Percentiles rank a stretch among this genome's conserved stretches.
phyloP scores from a whole-genome alignment of 1,140 invertebrate species.

The Plutomurus gul region DNA sequence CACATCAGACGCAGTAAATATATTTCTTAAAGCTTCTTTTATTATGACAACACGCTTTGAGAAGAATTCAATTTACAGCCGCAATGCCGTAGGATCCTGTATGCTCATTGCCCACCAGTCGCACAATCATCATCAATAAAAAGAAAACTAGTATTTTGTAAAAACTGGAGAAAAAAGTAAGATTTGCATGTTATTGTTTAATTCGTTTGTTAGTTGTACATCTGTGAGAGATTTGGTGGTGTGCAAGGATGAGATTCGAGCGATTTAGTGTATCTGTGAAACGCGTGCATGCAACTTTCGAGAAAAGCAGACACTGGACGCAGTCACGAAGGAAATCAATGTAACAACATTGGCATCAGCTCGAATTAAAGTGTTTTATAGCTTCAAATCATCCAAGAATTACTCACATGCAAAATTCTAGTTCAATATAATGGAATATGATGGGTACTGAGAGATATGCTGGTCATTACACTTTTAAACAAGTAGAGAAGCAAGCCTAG shows the following conservation, averaged over 20 bases:
- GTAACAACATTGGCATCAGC: background rate
- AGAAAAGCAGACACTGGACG: background rate
- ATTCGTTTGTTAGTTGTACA: background rate
- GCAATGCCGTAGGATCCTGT: too few relatives aligned
- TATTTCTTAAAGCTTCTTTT: background rate
- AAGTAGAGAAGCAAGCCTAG: too few relatives aligned
- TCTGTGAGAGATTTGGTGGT: background rate
- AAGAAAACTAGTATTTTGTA: slow-evolving; percentile 14
- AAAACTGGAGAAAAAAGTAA: slow-evolving; percentile 10
- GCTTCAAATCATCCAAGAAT: too few relatives aligned
- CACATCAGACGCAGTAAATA: slow-evolving; percentile 14
- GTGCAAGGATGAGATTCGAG: background rate
- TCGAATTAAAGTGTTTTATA: background rate
- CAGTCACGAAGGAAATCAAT: background rate
- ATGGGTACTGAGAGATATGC: too few relatives aligned
- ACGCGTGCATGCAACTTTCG: background rate
- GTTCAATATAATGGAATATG: too few relatives aligned
- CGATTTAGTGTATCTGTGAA: background rate
- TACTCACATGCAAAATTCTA: too few relatives aligned
- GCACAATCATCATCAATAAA: background rate
- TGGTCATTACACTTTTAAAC: too few relatives aligned
- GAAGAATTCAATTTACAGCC: too few relatives aligned
- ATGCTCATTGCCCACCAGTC: too few relatives aligned
- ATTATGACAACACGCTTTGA: too few relatives aligned
- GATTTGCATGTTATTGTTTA: slow-evolving; percentile 20